Percentiles rank a stretch among this genome's conserved stretches.
These are phyloP conservation scores for Drosophila burlai DNA, from an alignment of 1,140 invertebrate genomes.

Conservation along the genomic window DNA sequence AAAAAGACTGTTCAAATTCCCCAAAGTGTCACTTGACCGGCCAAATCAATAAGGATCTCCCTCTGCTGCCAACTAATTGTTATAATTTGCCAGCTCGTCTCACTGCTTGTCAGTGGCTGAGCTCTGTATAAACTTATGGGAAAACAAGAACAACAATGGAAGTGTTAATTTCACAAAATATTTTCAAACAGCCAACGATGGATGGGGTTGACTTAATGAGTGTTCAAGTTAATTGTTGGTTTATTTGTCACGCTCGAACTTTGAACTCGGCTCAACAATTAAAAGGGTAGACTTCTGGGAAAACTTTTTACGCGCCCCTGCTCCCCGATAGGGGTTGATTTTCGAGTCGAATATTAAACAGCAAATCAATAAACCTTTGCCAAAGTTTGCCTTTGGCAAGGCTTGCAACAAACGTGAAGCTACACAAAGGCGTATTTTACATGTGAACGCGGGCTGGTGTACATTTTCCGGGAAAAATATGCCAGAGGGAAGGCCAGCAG, in stretches of 20 bases:
- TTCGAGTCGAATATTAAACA: conserved; percentile 32
- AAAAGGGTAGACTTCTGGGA: conserved; percentile 20
- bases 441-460: conserved; percentile 4
- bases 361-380: conserved; percentile 28
- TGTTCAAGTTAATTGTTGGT: conserved; percentile 76
- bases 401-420: conserved; percentile 17
- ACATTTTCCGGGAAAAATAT: conserved; percentile 14
- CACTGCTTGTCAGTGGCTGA: conserved; percentile 13
- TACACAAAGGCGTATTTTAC: not conserved
- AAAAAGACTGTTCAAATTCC: conserved; percentile 54
- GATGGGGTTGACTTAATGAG: conserved; percentile 62
- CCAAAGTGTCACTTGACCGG: conserved; percentile 64
- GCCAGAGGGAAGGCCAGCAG: conserved; percentile 4
- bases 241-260: conserved; percentile 78
- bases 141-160: conserved; percentile 45
- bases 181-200: conserved; percentile 24
- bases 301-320: conserved; percentile 9
- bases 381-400: conserved; percentile 8
- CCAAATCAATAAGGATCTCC: conserved; percentile 67
- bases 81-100: conserved; percentile 62
- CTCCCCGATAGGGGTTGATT: conserved; percentile 8
- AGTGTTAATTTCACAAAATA: conserved; percentile 76
- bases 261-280: conserved; percentile 72
- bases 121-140: conserved; percentile 39
- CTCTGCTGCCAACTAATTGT: conserved; percentile 65